Conservation (phyloP, 1,140 invertebrate genomes). For the Bombus superbus region DNA sequence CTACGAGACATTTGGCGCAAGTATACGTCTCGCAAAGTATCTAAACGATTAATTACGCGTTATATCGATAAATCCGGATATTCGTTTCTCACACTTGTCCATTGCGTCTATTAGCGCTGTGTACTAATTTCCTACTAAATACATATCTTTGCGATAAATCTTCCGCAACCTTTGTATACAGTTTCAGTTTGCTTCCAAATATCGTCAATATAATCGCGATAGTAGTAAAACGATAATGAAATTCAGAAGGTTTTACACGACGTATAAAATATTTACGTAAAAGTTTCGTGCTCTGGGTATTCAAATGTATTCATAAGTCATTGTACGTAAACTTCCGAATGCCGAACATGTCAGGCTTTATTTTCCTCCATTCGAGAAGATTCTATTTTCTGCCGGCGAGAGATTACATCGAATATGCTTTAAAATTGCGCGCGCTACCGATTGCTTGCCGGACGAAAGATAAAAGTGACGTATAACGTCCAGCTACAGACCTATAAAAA, state of each 20-base stretch:
- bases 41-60: background rate
- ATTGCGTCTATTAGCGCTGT: no score
- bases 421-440: conserved; percentile 25
- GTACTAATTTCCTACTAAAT: no score
- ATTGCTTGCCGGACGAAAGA: conserved; percentile 4
- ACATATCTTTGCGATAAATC: no score
- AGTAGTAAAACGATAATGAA: no score
- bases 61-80: no score
- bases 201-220: no score
- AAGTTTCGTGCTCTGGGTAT: background rate
- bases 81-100: no score
- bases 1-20: background rate
- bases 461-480: conserved; percentile 43
- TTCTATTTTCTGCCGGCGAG: conserved; percentile 24
- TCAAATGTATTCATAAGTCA: background rate
- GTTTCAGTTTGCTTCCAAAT: no score
- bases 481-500: background rate
- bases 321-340: conserved; percentile 38
- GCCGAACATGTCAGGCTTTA: conserved; percentile 30
- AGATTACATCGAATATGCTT: conserved; percentile 42
- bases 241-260: no score
- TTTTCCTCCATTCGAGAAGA: conserved; percentile 28
- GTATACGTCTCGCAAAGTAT: background rate
- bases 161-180: no score
- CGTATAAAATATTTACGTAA: background rate